Percentiles rank a stretch among this genome's conserved stretches.
Conservation (phyloP, 2,797 vertebrate species). For the Sitta carolinensis region DNA sequence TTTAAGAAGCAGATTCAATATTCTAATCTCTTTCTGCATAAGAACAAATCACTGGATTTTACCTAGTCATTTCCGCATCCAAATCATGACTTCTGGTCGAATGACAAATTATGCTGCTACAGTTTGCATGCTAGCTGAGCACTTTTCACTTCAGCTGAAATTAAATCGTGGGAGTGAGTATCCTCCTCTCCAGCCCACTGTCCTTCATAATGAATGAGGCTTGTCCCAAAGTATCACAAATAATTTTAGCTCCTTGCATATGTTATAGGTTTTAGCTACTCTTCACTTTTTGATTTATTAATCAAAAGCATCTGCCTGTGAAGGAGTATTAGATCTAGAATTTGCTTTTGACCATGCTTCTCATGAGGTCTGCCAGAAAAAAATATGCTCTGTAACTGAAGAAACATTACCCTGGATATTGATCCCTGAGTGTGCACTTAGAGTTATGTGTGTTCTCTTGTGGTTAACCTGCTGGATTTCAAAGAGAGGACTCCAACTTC, state of each 20-base stretch:
- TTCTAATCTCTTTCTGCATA: background rate
- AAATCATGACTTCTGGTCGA: background rate
- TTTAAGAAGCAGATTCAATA: background rate
- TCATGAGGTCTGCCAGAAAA: background rate
- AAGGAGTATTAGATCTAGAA: background rate
- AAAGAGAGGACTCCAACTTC: background rate
- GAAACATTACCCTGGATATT: background rate
- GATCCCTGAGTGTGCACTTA: background rate
- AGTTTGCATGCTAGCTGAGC: background rate
- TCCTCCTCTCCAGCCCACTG: background rate
- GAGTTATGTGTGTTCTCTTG: background rate
- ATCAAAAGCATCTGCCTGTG: background rate
- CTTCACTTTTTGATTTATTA: background rate
- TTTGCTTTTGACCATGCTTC: background rate
- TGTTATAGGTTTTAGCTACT: background rate
- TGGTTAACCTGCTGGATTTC: background rate
- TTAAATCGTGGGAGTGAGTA: background rate
- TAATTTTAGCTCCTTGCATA: background rate
- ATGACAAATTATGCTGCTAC: background rate
- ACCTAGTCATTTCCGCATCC: background rate
- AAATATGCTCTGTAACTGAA: background rate
- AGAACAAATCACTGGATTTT: background rate
- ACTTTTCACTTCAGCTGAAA: background rate
- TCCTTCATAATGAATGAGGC: background rate
- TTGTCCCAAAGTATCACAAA: background rate